Evolutionary conservation across 2,113 vertebrate genomes (phyloP).

Genomic region (Thamnaconus septentrionalis): DNA sequence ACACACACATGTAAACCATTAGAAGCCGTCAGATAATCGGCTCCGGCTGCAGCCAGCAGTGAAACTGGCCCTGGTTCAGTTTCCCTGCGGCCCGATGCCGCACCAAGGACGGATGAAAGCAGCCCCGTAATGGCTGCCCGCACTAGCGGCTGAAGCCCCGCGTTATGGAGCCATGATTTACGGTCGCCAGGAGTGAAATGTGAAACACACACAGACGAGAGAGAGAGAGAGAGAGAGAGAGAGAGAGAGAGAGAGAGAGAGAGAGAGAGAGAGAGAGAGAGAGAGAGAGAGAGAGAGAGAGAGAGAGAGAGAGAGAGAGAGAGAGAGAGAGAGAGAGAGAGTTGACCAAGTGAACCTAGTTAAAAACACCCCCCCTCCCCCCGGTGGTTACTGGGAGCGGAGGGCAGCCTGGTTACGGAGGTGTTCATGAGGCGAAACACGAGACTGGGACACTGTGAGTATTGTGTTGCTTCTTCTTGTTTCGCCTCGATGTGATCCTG

Average conservation of each 20-base stretch:
- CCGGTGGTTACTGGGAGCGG: slow-evolving; percentile 33
- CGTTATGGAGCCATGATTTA: slow-evolving; percentile 44
- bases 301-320: no score
- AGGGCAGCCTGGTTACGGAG: slow-evolving; percentile 11
- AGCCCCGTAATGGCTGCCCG: slow-evolving; percentile 34
- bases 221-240: no score
- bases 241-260: no score
- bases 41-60: slow-evolving; percentile 4
- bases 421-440: slow-evolving; percentile 6
- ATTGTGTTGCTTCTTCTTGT: background rate
- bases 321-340: slow-evolving; percentile 11
- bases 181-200: slow-evolving; percentile 39
- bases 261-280: no score
- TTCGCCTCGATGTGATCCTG: no score
- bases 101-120: slow-evolving; percentile 44
- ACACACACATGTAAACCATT: slow-evolving; percentile 43
- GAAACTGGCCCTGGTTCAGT: slow-evolving; percentile 62
- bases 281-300: no score
- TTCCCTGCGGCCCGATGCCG: slow-evolving; percentile 32
- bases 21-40: slow-evolving; percentile 26
- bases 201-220: slow-evolving; percentile 26
- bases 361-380: slow-evolving; percentile 6
- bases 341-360: slow-evolving; percentile 50
- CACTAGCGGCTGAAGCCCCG: slow-evolving; percentile 38
- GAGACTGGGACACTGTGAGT: background rate